These are phyloP conservation scores for Dicaeum eximium DNA, from an alignment of 2,113 vertebrate genomes.

Conservation along the genomic window DNA sequence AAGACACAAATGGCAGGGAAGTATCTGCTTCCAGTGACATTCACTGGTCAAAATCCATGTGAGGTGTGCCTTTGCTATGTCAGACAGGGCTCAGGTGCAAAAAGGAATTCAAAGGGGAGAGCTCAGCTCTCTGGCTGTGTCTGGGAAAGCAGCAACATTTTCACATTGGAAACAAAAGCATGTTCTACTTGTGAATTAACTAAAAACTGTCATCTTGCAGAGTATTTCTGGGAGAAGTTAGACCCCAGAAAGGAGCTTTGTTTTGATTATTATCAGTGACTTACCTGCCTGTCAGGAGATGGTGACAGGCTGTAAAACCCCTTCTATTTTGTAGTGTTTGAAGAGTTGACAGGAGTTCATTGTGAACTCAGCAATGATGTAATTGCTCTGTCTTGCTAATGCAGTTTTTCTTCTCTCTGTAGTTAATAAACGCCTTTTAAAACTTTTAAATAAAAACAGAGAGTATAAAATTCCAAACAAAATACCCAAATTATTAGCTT, in stretches of 20 bases:
- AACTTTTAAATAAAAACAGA: neutral
- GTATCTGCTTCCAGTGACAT: neutral
- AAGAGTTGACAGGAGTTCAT: slow-evolving; percentile 12
- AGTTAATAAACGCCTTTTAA: neutral
- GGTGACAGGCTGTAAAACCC: slow-evolving; percentile 19
- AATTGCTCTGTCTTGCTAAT: neutral
- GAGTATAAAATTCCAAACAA: neutral
- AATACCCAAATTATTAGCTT: neutral
- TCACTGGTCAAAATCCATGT: neutral
- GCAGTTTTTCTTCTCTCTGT: neutral
- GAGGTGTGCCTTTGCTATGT: neutral
- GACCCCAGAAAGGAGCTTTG: neutral
- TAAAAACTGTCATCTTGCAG: neutral
- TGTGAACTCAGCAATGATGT: neutral
- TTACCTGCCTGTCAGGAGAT: neutral
- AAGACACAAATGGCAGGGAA: neutral
- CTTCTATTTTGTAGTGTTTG: neutral
- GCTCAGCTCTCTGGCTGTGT: neutral
- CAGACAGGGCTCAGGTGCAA: neutral
- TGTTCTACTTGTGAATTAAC: neutral
- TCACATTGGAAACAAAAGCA: accelerated
- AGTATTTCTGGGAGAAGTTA: neutral
- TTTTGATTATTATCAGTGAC: neutral
- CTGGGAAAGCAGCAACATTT: neutral
- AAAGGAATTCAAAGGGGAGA: neutral